These are phyloP conservation scores for Augiades crinisus DNA, from an alignment of 2,888 invertebrate genomes.

Conservation along the genomic window DNA sequence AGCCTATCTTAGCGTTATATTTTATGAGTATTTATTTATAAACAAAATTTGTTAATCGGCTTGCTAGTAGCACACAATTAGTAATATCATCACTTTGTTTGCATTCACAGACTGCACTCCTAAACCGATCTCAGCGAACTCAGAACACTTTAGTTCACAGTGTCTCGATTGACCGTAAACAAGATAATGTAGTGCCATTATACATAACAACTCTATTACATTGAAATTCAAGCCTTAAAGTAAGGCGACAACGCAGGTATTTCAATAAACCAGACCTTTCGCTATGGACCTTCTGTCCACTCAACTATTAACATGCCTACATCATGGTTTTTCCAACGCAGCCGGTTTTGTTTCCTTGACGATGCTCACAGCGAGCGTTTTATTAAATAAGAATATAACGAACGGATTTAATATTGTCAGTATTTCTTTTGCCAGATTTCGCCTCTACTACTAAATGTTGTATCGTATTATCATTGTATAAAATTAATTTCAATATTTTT, in stretches of 20 bases:
- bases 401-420: background rate
- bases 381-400: background rate
- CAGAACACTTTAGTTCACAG: background rate
- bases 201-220: background rate
- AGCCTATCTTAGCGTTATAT: background rate
- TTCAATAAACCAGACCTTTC: background rate
- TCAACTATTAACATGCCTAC: background rate
- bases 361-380: constrained; percentile 3
- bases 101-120: background rate
- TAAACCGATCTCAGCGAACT: background rate
- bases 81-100: background rate
- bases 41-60: background rate
- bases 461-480: too few relatives aligned
- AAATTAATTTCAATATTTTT: constrained; percentile 5
- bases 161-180: constrained; percentile 30
- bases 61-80: background rate
- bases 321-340: constrained; percentile 43
- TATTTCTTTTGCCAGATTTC: background rate
- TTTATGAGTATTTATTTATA: background rate
- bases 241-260: background rate
- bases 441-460: too few relatives aligned
- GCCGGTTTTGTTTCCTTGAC: constrained; percentile 36
- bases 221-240: background rate
- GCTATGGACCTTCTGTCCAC: background rate
- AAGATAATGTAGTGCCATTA: constrained; percentile 18